Percentiles rank a stretch among this genome's conserved stretches.
Evolutionary conservation across 1,140 invertebrate species (phyloP).

Genomic region (Atopsyche davidsoni): DNA sequence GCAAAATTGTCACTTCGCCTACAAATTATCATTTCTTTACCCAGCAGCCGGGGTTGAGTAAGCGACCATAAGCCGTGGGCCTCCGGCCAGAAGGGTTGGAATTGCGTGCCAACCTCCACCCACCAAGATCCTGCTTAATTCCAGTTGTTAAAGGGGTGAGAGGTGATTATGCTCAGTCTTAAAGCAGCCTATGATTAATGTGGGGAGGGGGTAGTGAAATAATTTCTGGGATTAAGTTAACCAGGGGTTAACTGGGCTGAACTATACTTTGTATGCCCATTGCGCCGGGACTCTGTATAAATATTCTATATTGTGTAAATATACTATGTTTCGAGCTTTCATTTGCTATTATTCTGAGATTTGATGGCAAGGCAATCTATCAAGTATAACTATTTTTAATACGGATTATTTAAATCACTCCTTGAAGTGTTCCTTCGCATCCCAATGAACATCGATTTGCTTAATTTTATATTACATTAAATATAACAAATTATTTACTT

Average conservation of each 20-base stretch:
- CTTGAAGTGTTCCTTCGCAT: too few species aligned
- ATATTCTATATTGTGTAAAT: too few species aligned
- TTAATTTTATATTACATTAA: too few species aligned
- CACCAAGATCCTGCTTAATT: conserved; percentile 30
- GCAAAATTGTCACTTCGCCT: conserved; percentile 28
- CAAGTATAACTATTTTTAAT: too few species aligned
- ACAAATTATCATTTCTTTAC: conserved; percentile 29
- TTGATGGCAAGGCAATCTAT: too few species aligned
- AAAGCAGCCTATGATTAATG: conserved; percentile 33
- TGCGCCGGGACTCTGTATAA: neutral
- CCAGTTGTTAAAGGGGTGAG: conserved; percentile 32
- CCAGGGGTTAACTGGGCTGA: conserved; percentile 29
- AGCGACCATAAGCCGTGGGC: conserved; percentile 7
- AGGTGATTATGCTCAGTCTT: conserved; percentile 32
- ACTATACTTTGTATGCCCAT: conserved; percentile 4
- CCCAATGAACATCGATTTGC: too few species aligned
- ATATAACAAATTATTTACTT: too few species aligned
- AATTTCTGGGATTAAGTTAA: conserved; percentile 32
- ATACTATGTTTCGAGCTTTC: too few species aligned
- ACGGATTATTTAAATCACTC: too few species aligned
- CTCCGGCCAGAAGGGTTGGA: conserved; percentile 12
- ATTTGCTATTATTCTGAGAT: too few species aligned
- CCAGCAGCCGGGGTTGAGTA: neutral
- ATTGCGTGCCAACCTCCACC: neutral
- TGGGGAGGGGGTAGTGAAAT: conserved; percentile 24